Percentiles rank a stretch among this genome's conserved stretches.
Evolutionary conservation across 2,888 invertebrate species (phyloP).

Genomic region (Embidobia sp.): DNA sequence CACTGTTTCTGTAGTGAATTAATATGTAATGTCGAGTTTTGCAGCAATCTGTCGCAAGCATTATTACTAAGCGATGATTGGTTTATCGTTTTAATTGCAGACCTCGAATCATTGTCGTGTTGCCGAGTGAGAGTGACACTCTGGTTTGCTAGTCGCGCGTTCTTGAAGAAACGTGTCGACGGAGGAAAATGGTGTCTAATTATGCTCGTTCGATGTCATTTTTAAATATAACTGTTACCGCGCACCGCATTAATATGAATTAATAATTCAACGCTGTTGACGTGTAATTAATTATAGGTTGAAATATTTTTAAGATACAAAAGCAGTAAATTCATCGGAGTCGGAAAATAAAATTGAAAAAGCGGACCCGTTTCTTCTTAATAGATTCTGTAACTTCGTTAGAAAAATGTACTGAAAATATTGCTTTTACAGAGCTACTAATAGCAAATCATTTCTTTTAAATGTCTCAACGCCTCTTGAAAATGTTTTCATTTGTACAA

Average conservation of each 20-base stretch:
- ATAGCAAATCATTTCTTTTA: no score
- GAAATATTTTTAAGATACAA: no score
- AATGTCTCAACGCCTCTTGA: no score
- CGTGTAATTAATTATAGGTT: no score
- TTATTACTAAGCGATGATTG: slow-evolving; percentile 40
- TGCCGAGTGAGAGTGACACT: slow-evolving; percentile 17
- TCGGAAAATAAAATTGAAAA: no score
- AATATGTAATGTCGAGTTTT: slow-evolving; percentile 26
- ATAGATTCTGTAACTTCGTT: no score
- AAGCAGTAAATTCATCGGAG: neutral
- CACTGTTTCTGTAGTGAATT: slow-evolving; percentile 34
- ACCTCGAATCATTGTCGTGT: slow-evolving; percentile 33
- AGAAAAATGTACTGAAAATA: no score
- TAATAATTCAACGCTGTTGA: slow-evolving; percentile 9
- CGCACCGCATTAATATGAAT: slow-evolving; percentile 14
- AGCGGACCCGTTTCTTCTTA: no score
- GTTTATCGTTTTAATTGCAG: slow-evolving; percentile 51
- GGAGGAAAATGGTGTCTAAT: slow-evolving; percentile 21
- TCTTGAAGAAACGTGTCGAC: slow-evolving; percentile 15
- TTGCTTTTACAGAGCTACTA: no score
- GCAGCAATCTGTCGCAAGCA: slow-evolving; percentile 16
- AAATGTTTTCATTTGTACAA: no score
- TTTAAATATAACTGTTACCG: slow-evolving; percentile 4
- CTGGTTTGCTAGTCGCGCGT: slow-evolving; percentile 9
- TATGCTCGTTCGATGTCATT: slow-evolving; percentile 8